A percentile compares a stretch with the other conserved stretches of the same genome.
Conservation (phyloP, 2,888 invertebrate species). For the Xylota segnis region DNA sequence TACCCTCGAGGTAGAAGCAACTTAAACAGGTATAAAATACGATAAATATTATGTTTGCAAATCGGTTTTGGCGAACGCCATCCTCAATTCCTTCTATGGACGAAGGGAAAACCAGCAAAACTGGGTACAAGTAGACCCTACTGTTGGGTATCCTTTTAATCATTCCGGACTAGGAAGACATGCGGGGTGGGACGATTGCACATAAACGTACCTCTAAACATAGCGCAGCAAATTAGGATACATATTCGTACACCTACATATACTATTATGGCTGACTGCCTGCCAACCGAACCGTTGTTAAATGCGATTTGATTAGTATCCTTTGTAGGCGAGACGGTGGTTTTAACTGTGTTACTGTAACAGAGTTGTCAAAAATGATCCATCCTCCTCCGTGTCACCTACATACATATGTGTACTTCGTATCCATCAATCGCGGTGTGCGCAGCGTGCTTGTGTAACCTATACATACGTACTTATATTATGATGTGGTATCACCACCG, state of each 20-base stretch:
- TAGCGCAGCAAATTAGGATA: conserved; percentile 55
- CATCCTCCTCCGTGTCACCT: no score
- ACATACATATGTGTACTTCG: neutral
- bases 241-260: conserved; percentile 49
- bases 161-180: conserved; percentile 16
- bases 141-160: conserved; percentile 44
- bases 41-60: conserved; percentile 73
- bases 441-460: conserved; percentile 6
- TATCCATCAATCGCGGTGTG: conserved; percentile 14
- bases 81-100: neutral
- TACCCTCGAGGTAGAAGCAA: conserved; percentile 34
- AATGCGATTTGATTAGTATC: conserved; percentile 71
- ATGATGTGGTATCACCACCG: conserved; percentile 57
- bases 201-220: neutral
- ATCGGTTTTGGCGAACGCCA: conserved; percentile 60
- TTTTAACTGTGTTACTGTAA: conserved; percentile 24
- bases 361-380: conserved; percentile 66
- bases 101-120: conserved; percentile 24
- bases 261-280: conserved; percentile 53
- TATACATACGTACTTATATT: conserved; percentile 55
- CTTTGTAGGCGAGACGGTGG: conserved; percentile 29
- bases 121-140: conserved; percentile 47
- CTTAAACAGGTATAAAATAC: conserved; percentile 52
- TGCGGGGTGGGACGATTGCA: neutral
- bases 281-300: conserved; percentile 64